Evolutionary conservation across 1,140 invertebrate species (phyloP).

Genomic region (Magallana angulata): DNA sequence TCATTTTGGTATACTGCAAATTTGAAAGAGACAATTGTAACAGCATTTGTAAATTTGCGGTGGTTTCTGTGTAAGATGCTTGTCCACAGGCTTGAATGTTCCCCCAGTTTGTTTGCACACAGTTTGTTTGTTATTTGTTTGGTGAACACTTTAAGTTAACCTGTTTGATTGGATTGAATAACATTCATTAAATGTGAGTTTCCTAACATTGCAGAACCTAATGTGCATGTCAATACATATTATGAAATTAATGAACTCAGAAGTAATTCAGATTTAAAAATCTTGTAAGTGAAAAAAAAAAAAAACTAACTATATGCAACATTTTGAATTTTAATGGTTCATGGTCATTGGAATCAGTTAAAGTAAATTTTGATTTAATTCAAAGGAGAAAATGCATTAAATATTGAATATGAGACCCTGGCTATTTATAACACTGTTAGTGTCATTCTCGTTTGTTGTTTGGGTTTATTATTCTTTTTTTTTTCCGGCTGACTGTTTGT

Average conservation of each 20-base stretch:
- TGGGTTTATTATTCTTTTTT: not conserved
- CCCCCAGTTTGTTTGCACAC: not conserved
- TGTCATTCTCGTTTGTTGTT: too few relatives aligned
- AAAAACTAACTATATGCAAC: too few relatives aligned
- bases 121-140: not conserved
- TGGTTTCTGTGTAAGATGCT: slow-evolving; percentile 25
- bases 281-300: too few relatives aligned
- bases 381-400: too few relatives aligned
- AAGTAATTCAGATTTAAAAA: too few relatives aligned
- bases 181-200: not conserved
- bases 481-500: not conserved
- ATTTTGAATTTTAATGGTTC: too few relatives aligned
- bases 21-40: not conserved
- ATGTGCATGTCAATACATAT: not conserved
- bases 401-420: too few relatives aligned
- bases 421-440: too few relatives aligned
- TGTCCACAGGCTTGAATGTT: not conserved
- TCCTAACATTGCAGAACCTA: not conserved
- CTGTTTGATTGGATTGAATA: not conserved
- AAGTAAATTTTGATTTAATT: too few relatives aligned
- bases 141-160: not conserved
- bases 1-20: too few relatives aligned
- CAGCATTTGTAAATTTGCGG: not conserved
- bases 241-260: too few relatives aligned
- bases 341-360: too few relatives aligned